Evolutionary conservation across 2,888 invertebrate genomes (phyloP), one percentile per base, ranked within the genome.

Genomic region (Zygogramma bicolorata): DNA sequence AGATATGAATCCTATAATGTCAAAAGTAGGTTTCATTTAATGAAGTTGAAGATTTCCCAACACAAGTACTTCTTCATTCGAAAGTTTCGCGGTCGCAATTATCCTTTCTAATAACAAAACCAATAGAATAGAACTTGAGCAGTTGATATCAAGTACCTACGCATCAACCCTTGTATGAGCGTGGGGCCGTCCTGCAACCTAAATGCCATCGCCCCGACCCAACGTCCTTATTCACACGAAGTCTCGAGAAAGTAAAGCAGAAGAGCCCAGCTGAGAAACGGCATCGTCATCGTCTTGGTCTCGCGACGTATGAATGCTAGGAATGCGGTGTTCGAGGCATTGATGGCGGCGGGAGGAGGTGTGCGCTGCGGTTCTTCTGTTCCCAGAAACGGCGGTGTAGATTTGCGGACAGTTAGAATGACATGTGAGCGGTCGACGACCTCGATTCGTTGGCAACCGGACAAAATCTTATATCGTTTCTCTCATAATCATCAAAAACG

Each of bases 381-480:
- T 88, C 88, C 85, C 86, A 85, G 88, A 53, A 53, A 53, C 53
- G 53, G 53, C 53, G 53, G 25, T 53, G 53, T 53, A 27, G 88
- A 88, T 86, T 86, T 88, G 89, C 84, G 83, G 83, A 85, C 85
- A 85, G 85, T 85, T 85, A 85, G 84, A 85, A 85, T 84, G 84
- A 84, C 85, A 85, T 85, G 84, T 83, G 82, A 82, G 81, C 86
- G 79, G 88, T 89, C 88, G 88, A 86, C 87, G 88, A 88, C 87
- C 88, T 8, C 86, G 61, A n/a, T 53, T 25, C 4, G 13, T 25
- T 27, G n/a, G 27, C 27, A 22, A 27, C 15, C 49, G 49, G n/a
- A 3, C 4, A 53, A 13, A 27, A 27, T n/a, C n/a, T n/a, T n/a
- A n/a, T n/a, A n/a, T n/a, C 10, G 22, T 46, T 46, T 10, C 18